Conservation (phyloP, 2,888 invertebrate genomes). For the Coremacera marginata region DNA sequence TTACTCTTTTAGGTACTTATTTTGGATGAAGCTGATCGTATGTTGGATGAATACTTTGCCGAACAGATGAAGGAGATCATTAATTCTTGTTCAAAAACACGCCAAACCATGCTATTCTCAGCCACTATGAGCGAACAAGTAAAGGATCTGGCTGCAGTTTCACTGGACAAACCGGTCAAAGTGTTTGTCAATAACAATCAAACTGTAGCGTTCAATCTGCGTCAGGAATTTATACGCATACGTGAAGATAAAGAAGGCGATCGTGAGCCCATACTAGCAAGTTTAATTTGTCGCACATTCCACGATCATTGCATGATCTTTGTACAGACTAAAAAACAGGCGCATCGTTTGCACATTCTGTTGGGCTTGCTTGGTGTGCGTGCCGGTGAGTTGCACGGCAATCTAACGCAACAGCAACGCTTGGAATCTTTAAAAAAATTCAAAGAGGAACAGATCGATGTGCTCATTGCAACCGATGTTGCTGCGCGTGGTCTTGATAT, state of each 20-base stretch:
- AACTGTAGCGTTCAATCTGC: conserved; percentile 93
- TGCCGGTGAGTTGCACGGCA: conserved; percentile 92
- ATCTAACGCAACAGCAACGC: conserved; percentile 94
- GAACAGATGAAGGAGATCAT: conserved; percentile 99
- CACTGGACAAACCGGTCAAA: conserved; percentile 91
- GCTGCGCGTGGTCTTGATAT: conserved; percentile 95
- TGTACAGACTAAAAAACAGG: conserved; percentile 96
- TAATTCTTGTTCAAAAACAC: conserved; percentile 86
- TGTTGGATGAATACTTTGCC: conserved; percentile 98
- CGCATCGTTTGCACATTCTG: conserved; percentile 92
- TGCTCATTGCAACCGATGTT: conserved; percentile 94
- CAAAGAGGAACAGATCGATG: conserved; percentile 85
- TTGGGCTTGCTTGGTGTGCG: conserved; percentile 90
- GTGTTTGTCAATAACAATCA: conserved; percentile 97
- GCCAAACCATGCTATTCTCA: conserved; percentile 97
- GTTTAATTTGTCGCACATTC: conserved; percentile 89
- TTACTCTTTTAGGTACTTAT: conserved; percentile 71
- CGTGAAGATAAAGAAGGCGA: conserved; percentile 90
- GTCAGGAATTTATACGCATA: conserved; percentile 96
- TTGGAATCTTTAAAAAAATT: conserved; percentile 90
- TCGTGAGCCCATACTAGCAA: conserved; percentile 89
- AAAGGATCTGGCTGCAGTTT: conserved; percentile 94
- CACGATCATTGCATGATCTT: conserved; percentile 93
- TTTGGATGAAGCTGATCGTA: conserved; percentile 81
- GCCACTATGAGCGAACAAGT: conserved; percentile 99